phyloP scores from a whole-genome alignment of 1,140 invertebrate genomes.

The Drosophila simulans region DNA sequence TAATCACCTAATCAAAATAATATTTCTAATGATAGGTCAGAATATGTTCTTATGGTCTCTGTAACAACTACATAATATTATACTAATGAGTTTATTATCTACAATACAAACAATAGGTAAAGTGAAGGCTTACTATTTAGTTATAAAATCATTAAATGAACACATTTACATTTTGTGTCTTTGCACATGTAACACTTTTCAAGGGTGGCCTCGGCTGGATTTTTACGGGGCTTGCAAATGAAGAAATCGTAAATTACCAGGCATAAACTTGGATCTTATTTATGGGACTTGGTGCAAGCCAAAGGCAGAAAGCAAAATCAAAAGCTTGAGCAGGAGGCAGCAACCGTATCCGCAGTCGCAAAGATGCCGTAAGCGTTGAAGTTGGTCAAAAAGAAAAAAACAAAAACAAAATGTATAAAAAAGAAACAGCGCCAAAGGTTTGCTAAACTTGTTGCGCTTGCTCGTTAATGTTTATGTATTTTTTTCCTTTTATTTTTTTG shows the following conservation, averaged over 20 bases:
- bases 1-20: no score
- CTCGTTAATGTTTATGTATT: constrained; percentile 37
- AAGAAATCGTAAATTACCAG: constrained; percentile 39
- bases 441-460: constrained; percentile 73
- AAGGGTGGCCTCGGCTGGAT: constrained; percentile 12
- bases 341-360: constrained; percentile 44
- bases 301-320: constrained; percentile 42
- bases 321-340: constrained; percentile 36
- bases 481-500: constrained; percentile 19
- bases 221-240: constrained; percentile 5
- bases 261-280: constrained; percentile 33
- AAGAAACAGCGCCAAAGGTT: constrained; percentile 50
- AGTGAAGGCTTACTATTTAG: not conserved
- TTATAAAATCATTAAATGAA: not conserved
- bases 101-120: not conserved
- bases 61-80: no score
- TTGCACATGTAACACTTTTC: constrained; percentile 10
- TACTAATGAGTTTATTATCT: not conserved
- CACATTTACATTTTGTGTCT: not conserved
- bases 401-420: not conserved
- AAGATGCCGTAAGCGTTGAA: constrained; percentile 74
- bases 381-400: constrained; percentile 70
- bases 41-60: no score
- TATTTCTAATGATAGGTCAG: no score
- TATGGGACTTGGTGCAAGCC: constrained; percentile 76